Evolutionary conservation across 2,888 invertebrate species (phyloP), one percentile per base, ranked within the genome.

Genomic region (Torymus aiolomorphi): DNA sequence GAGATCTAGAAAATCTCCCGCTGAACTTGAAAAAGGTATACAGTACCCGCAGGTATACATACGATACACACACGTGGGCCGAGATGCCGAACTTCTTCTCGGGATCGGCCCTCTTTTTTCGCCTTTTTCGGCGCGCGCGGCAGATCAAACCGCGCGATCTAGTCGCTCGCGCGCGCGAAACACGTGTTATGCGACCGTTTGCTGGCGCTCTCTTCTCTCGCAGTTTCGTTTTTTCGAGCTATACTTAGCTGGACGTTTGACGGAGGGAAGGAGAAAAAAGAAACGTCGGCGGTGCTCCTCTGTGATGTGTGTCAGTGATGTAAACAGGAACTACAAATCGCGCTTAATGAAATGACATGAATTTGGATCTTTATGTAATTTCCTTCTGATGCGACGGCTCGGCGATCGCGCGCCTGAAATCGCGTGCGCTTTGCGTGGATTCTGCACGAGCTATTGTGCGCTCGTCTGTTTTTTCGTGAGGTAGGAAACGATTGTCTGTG

Each of bases 101-200:
- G 78, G 74, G 78, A 78, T 62, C 57, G 31, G 52, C 13, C 8
- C 16, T 11, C 12, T 72, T 31, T 73, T 66, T 77, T 80, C 52
- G 14, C 20, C 62, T 75, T 75, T 70, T 75, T 51, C 61, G 54
- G 14, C 18, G 63, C 31, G 14, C 18, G 16, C 14, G 20, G 74
- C 14, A 77, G 82, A 82, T 82, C 81, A 79, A 52, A 76, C 71
- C 51, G 61, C 49, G 73, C 24, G 82, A 82, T 82, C 74, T 31
- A 31, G 31, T 31, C n/a, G 70, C 62, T 63, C 31, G n/a, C 57
- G 70, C 42, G 70, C 14, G 78, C 73, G 78, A 69, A 80, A 82
- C 82, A 82, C 82, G 80, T 82, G 82, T 82, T 80, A 62, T 71
- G 70, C 73, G 67, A 67, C 71, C 31, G 49, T 31, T 31, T 31